Evolutionary conservation across 2,113 vertebrate species (phyloP).

Genomic region (Nesogale talazaci): DNA sequence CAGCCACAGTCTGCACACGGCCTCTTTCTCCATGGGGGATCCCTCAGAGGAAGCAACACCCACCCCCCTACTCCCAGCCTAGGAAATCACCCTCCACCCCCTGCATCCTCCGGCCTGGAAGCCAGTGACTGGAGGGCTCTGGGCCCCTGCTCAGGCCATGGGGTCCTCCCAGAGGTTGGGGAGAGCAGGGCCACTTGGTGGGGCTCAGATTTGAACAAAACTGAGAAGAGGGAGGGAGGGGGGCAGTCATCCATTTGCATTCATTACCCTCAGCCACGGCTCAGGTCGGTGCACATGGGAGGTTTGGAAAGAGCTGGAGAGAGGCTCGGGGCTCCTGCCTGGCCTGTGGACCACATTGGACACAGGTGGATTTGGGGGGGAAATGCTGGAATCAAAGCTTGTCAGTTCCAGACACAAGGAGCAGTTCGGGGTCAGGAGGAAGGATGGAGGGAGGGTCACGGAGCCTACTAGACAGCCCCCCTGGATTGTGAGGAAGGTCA

Average conservation of each 20-base stretch:
- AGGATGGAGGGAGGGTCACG: not conserved
- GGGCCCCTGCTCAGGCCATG: not conserved
- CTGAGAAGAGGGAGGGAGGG: constrained; percentile 58
- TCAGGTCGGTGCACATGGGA: constrained; percentile 51
- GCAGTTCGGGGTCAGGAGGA: fast-evolving
- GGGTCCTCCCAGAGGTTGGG: not conserved
- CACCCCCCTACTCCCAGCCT: not conserved
- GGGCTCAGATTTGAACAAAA: not conserved
- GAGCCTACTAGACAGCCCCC: not conserved
- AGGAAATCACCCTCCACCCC: not conserved
- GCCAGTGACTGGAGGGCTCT: fast-evolving
- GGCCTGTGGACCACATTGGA: fast-evolving
- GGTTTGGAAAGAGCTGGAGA: not conserved
- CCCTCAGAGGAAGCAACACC: not conserved
- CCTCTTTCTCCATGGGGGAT: constrained; percentile 68
- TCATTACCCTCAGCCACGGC: constrained; percentile 56
- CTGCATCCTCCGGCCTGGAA: not conserved
- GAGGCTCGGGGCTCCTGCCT: no score
- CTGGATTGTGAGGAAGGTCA: not conserved
- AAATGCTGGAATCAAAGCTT: not conserved
- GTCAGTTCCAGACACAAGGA: not conserved
- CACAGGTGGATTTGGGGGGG: not conserved
- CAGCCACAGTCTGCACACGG: constrained; percentile 75
- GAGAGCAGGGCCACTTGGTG: not conserved
- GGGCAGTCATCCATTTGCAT: constrained; percentile 54